A percentile compares a stretch with the other conserved stretches of the same genome.
Conservation (phyloP, 30 jellyfish, hydroid and myxozoan genomes). For the Rhopilema esculentum region DNA sequence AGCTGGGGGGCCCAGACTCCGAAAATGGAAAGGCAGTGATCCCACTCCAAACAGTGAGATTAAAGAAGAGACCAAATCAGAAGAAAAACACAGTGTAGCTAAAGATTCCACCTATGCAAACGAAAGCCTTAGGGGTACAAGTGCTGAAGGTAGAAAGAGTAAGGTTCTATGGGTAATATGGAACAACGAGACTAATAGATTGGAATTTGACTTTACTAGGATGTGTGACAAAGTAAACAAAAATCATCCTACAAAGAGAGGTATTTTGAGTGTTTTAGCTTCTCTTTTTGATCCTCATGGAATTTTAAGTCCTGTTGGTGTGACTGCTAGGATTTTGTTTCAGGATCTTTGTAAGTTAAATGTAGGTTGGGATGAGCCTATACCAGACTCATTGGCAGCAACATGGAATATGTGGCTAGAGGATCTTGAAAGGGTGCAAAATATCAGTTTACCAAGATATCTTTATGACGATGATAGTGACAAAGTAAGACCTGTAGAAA, state of each 20-base stretch:
- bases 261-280: conserved; percentile 24
- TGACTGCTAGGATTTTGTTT: conserved; percentile 6
- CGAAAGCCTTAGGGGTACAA: neutral
- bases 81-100: neutral
- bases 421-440: neutral
- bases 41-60: neutral
- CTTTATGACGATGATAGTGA: neutral
- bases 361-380: conserved; percentile 20
- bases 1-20: conserved; percentile 23
- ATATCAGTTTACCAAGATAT: neutral
- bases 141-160: neutral
- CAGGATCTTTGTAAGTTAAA: conserved; percentile 22
- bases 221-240: too few species aligned
- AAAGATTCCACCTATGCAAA: too few species aligned
- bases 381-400: neutral
- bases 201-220: too few species aligned
- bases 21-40: conserved; percentile 48
- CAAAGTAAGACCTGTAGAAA: neutral
- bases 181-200: too few species aligned
- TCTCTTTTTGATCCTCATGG: conserved; percentile 33
- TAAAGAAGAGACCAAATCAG: too few species aligned
- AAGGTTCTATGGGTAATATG: neutral
- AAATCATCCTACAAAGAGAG: too few species aligned
- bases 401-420: conserved; percentile 21
- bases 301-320: conserved; percentile 20